phyloP scores from a whole-genome alignment of 2,113 vertebrate species.

The Etheostoma cragini region DNA sequence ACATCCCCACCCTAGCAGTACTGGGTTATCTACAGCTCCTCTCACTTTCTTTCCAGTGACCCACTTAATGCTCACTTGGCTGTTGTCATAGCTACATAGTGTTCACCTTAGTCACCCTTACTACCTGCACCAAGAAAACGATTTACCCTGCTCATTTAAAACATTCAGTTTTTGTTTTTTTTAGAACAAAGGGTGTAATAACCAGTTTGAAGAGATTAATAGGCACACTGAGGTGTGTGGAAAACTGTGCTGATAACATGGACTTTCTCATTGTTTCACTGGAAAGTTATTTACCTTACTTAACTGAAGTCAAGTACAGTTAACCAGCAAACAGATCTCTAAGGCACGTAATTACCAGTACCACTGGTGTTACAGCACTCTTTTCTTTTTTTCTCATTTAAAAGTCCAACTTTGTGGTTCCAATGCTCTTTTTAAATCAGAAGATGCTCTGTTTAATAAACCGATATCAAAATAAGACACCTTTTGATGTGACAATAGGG shows the following conservation, averaged over 20 bases:
- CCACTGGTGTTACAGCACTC: neutral
- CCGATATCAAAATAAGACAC: neutral
- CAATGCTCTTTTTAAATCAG: neutral
- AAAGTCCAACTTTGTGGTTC: neutral
- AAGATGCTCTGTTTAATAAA: neutral
- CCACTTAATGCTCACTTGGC: conserved; percentile 18
- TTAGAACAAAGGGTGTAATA: neutral
- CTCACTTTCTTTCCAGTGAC: conserved; percentile 11
- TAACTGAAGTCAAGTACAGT: neutral
- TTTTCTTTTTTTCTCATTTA: too few relatives aligned
- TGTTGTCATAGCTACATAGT: conserved; percentile 26
- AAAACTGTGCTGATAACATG: neutral
- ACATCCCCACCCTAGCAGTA: conserved; percentile 25
- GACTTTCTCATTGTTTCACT: neutral
- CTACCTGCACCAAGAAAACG: neutral
- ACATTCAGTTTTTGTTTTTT: neutral
- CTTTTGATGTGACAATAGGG: neutral
- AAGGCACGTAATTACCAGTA: neutral
- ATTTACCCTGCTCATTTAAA: neutral
- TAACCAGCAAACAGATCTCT: neutral
- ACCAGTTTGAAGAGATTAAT: conserved; percentile 7
- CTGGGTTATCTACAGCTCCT: neutral
- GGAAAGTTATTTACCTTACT: neutral
- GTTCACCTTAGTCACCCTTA: neutral
- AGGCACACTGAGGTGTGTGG: neutral